Percentiles rank a stretch among this genome's conserved stretches.
Evolutionary conservation across 2,888 invertebrate species (phyloP).

Genomic region (Troides oblongomaculatus): DNA sequence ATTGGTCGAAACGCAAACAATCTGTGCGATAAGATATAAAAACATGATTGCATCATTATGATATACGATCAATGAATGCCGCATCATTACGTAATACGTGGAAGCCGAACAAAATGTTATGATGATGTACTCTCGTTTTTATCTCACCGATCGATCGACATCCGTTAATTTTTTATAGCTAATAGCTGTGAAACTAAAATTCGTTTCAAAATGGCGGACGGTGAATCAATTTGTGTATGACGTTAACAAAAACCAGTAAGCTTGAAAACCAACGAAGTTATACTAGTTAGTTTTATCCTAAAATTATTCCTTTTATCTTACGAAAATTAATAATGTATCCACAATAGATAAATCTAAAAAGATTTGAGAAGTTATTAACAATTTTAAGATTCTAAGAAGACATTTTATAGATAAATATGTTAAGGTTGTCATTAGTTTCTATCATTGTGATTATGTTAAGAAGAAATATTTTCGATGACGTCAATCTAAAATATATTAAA

Average conservation of each 20-base stretch:
- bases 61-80: constrained; percentile 18
- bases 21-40: constrained; percentile 26
- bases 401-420: no score
- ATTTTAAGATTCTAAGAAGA: no score
- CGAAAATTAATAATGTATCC: not conserved
- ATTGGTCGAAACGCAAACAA: constrained; percentile 17
- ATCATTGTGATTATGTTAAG: no score
- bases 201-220: not conserved
- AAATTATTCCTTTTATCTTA: not conserved
- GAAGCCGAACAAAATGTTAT: constrained; percentile 20
- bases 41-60: constrained; percentile 31
- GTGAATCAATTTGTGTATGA: not conserved
- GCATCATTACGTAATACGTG: constrained; percentile 17
- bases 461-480: no score
- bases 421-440: no score
- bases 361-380: no score
- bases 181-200: not conserved
- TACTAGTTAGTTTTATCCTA: not conserved
- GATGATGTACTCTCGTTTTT: constrained; percentile 4
- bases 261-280: not conserved
- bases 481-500: no score
- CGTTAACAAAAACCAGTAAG: not conserved
- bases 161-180: constrained; percentile 12
- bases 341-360: no score
- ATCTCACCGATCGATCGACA: constrained; percentile 1